Evolutionary conservation across 1,140 invertebrate species (phyloP).

Genomic region (Drosophila kohkoa): DNA sequence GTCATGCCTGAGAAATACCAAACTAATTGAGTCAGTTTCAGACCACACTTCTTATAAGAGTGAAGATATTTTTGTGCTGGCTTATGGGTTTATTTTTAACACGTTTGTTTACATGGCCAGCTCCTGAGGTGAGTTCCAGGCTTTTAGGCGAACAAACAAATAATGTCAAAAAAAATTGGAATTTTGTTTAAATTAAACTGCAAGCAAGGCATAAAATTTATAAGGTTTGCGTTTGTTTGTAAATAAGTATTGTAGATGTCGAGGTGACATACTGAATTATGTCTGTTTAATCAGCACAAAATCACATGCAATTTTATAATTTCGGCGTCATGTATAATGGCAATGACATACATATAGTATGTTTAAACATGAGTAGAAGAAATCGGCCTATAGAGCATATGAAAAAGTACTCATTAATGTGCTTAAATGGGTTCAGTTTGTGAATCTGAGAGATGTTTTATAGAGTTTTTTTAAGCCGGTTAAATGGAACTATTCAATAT

Average conservation of each 20-base stretch:
- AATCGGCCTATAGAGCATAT: constrained; percentile 5
- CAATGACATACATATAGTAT: constrained; percentile 62
- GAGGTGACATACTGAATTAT: constrained; percentile 77
- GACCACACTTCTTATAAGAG: background rate
- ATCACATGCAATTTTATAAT: constrained; percentile 49
- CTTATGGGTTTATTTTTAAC: constrained; percentile 59
- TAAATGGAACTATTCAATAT: too few species aligned
- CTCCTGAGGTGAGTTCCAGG: constrained; percentile 29
- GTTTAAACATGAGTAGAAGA: background rate
- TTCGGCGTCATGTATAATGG: constrained; percentile 36
- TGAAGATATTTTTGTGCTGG: constrained; percentile 18
- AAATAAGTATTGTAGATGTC: constrained; percentile 30
- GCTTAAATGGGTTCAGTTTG: background rate
- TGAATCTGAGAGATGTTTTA: background rate
- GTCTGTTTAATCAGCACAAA: constrained; percentile 74
- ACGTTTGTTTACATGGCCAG: constrained; percentile 63
- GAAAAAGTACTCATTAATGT: background rate
- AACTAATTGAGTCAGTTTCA: constrained; percentile 59
- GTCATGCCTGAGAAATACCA: constrained; percentile 58
- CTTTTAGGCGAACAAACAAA: constrained; percentile 36
- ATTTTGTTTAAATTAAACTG: constrained; percentile 52
- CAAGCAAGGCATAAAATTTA: constrained; percentile 59
- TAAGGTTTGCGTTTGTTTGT: constrained; percentile 1
- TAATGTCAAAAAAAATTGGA: background rate
- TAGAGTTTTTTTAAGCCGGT: too few species aligned